These are phyloP conservation scores for Hippocampus guttulatus DNA, from an alignment of 2,113 vertebrate species.

Conservation along the genomic window DNA sequence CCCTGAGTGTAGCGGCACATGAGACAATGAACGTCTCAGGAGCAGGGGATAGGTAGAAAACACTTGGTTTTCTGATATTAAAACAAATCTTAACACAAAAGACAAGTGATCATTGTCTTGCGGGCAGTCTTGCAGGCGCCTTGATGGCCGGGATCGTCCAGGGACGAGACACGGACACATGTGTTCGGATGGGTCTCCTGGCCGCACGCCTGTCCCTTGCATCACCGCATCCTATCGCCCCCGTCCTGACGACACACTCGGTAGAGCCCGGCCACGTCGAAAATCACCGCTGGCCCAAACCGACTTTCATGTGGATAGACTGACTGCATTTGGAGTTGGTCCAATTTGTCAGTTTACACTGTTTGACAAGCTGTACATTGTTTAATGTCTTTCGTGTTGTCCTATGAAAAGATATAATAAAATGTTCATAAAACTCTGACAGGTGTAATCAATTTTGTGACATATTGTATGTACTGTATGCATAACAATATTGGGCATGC, in stretches of 20 bases:
- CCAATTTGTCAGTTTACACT: background rate
- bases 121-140: constrained; percentile 79
- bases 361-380: background rate
- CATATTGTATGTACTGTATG: background rate
- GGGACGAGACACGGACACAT: constrained; percentile 70
- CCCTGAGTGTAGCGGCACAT: constrained; percentile 63
- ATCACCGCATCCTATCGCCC: constrained; percentile 73
- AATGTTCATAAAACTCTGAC: background rate
- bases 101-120: background rate
- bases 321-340: constrained; percentile 14
- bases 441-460: background rate
- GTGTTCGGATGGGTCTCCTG: constrained; percentile 77
- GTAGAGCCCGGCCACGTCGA: constrained; percentile 64
- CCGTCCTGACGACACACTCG: constrained; percentile 58
- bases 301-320: constrained; percentile 57
- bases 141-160: constrained; percentile 78
- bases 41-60: constrained; percentile 84
- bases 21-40: constrained; percentile 83
- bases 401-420: background rate
- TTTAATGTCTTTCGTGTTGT: background rate
- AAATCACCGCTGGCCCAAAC: constrained; percentile 63
- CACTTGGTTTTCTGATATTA: background rate
- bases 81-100: background rate
- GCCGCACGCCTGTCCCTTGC: constrained; percentile 74
- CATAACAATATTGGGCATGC: background rate